Percentiles rank a stretch among this genome's conserved stretches.
Conservation (phyloP, 1,140 invertebrate genomes). For the Drosophila biarmipes region DNA sequence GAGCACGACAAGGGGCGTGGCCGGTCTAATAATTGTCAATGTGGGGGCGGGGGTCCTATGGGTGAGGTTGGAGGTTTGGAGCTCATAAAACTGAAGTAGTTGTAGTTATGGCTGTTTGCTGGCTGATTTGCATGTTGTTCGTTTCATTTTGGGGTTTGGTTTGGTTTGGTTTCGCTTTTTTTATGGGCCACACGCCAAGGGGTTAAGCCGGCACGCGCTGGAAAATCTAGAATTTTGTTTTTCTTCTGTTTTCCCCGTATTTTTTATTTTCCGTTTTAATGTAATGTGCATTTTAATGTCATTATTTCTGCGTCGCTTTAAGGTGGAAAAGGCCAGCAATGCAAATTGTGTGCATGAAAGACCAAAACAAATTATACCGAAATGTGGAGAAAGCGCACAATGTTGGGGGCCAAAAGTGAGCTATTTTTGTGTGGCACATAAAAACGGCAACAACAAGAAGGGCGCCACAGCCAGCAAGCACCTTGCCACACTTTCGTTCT, state of each 20-base stretch:
- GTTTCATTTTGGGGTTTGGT: slow-evolving; percentile 55
- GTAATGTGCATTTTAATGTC: slow-evolving; percentile 76
- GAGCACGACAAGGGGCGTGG: slow-evolving; percentile 79
- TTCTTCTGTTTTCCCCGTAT: slow-evolving; percentile 6
- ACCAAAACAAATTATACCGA: slow-evolving; percentile 45
- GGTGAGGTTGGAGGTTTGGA: slow-evolving; percentile 21
- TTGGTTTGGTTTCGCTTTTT: slow-evolving; percentile 25
- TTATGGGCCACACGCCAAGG: slow-evolving; percentile 67
- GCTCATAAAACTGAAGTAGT: slow-evolving; percentile 80
- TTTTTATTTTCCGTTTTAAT: slow-evolving; percentile 44
- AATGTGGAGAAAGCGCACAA: slow-evolving; percentile 23
- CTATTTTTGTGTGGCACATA: slow-evolving; percentile 38
- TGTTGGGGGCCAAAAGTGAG: slow-evolving; percentile 38
- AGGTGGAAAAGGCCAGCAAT: slow-evolving; percentile 19
- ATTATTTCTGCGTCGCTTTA: slow-evolving; percentile 57
- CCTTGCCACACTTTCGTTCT: slow-evolving; percentile 45
- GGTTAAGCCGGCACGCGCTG: slow-evolving; percentile 73
- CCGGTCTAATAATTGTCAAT: slow-evolving; percentile 78
- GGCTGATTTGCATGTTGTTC: slow-evolving; percentile 58
- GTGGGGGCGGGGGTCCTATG: slow-evolving; percentile 9
- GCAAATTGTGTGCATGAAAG: slow-evolving; percentile 32
- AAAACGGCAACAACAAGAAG: slow-evolving; percentile 38
- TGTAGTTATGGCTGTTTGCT: slow-evolving; percentile 57
- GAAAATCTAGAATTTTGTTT: slow-evolving; percentile 46
- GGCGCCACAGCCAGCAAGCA: slow-evolving; percentile 10